Evolutionary conservation across 2,113 vertebrate species (phyloP).

Genomic region (Collichthys lucidus): DNA sequence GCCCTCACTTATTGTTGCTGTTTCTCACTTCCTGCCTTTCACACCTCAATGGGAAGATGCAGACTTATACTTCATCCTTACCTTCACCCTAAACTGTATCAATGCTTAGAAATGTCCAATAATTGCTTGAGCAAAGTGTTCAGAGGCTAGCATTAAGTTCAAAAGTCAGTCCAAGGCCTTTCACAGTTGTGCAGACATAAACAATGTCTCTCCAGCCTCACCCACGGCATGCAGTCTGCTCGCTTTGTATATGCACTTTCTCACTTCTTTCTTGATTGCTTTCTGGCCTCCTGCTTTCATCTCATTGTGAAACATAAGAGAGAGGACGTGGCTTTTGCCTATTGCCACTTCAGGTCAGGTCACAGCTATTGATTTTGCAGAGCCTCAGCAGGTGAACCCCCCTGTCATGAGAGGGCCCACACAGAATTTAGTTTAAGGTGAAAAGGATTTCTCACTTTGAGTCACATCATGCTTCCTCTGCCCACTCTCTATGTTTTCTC

Average conservation of each 20-base stretch:
- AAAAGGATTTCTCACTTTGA: slow-evolving; percentile 84
- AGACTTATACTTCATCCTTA: slow-evolving; percentile 3
- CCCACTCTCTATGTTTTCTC: slow-evolving; percentile 70
- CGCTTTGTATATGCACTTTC: not conserved
- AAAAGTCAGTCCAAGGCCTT: not conserved
- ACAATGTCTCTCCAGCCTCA: not conserved
- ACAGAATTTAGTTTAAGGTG: slow-evolving; percentile 74
- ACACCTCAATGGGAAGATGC: slow-evolving; percentile 13
- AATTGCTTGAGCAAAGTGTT: slow-evolving; percentile 17
- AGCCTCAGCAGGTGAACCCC: slow-evolving; percentile 74
- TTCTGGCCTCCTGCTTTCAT: slow-evolving; percentile 34
- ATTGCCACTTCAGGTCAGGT: slow-evolving; percentile 28
- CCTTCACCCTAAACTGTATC: not conserved
- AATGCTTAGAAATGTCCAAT: slow-evolving; percentile 1
- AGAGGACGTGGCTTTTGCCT: slow-evolving; percentile 37
- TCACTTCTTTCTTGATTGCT: not conserved
- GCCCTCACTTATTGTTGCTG: not conserved
- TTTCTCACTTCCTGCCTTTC: slow-evolving; percentile 35
- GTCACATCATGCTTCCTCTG: slow-evolving; percentile 80
- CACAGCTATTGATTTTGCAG: slow-evolving; percentile 69
- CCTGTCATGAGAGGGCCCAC: slow-evolving; percentile 77
- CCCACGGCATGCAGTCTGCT: not conserved
- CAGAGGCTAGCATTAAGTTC: slow-evolving; percentile 26
- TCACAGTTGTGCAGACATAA: slow-evolving; percentile 25
- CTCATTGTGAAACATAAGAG: slow-evolving; percentile 48